Base-by-base conservation (phyloP, 1,140 invertebrate genomes). In the Pseudoatta argentina region DNA sequence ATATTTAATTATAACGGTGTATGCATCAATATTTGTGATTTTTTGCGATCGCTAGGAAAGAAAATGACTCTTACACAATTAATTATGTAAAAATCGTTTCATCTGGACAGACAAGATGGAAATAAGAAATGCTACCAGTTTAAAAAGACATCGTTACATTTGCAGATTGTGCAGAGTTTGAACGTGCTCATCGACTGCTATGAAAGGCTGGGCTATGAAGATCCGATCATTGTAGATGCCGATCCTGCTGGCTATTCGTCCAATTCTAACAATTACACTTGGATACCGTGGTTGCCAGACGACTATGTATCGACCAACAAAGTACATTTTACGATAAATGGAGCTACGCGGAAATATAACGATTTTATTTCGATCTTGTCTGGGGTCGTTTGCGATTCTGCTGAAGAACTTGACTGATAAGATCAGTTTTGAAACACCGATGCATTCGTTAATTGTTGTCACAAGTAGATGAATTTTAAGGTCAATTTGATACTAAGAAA, bases 271-370 rank as follows among this genome's bases (percentile, higher is more conserved):
- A 92, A 92, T 34, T 34, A 34, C 61, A 92, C 91, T 4, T 96
- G 95, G 95, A 94, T 93, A 93, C 95, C 94, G 1, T 96, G 95
- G 95, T n/a, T 79, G 21, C 12, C 75, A 18, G 14, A 51, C 5
- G 27, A 66, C 34, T 73, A 82, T 72, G 55, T 75, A 44, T 2
- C 39, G 16, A 27, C 44, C 48, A 12, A 12, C 48, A 18, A 61
- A 73, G 51, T 39, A 53, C 14, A 82, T 61, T 30, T 48, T 18
- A 3, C n/a, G 30, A 57, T 14, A 39, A 59, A 44, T 51, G 14
- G 12, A 67, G n/a, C 18, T 67, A 16, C 24, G 53, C 21, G 0
- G 39, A 21, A 10, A 14, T 16, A 2, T 69, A 51, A 69, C 2
- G 66, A 24, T n/a, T 69, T 51, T 14, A 27, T 14, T 69, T 51